Base-by-base conservation (phyloP, 2,888 invertebrate species). In the Panzeria rudis region DNA sequence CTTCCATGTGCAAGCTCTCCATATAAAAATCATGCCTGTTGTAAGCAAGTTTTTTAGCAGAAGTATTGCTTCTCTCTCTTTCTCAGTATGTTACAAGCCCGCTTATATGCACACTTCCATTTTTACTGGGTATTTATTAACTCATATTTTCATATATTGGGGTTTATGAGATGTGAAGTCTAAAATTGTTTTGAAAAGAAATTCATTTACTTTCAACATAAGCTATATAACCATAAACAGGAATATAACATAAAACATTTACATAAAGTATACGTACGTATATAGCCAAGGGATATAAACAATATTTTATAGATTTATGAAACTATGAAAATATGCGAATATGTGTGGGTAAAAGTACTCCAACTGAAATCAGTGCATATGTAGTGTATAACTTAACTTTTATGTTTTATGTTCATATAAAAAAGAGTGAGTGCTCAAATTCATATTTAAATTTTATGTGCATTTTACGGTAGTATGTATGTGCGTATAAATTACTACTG, bases 241-340 rank as follows among this genome's bases (percentile, higher is more conserved):
- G 3, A 54, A 29, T 5, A 23, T 3, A 9, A 52, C 2, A 25
- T 11, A 54, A 15, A 15, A 52, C 25, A 52, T 25, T 23, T 23
- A 52, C 23, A 52, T 23, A 47, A 17, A 8, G 23, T 17, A 11
- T 23, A 11, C 8, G 50, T 52, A 23, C 17, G 50, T 20, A 17
- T 61, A 61, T 47, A 73, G 32, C 47, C 59, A 3, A 8, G 15
- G 59, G 72, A 32, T 13, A 50, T 38, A 62, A 62, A 75, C 73
- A 62, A 75, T 50, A 75, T 75, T 50, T 13, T 29, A n/a, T 35
- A 62, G 44, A 73, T 62, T 62, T 73, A 11, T 38, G 17, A 52
- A 50, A 72, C 17, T 35, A 25, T 15, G 29, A 47, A 44, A 47
- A 29, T 72, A 29, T 23, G 9, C 17, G 20, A 47, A 29, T 29